These are phyloP conservation scores for Dolichotis patagonum DNA, from an alignment of 2,113 vertebrate species.

Conservation along the genomic window DNA sequence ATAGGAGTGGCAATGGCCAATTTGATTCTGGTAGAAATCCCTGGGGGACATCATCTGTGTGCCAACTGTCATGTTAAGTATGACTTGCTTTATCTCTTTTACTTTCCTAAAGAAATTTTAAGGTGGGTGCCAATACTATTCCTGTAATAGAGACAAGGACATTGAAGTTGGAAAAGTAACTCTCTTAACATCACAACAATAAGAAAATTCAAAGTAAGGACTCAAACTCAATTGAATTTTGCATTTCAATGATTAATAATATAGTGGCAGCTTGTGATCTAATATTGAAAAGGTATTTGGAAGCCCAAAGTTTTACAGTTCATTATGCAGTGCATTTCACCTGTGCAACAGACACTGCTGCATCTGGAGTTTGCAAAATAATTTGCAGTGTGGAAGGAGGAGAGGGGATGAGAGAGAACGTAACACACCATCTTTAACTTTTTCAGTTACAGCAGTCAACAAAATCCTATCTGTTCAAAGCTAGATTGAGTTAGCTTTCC, in stretches of 20 bases:
- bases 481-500: not conserved
- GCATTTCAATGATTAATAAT: not conserved
- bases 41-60: not conserved
- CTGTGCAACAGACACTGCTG: not conserved
- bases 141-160: not conserved
- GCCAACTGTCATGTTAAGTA: not conserved
- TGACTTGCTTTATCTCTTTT: not conserved
- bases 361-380: not conserved
- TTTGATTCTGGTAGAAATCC: not conserved
- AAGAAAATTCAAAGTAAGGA: not conserved
- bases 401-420: not conserved
- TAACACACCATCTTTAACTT: not conserved
- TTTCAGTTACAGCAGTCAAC: not conserved
- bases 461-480: not conserved
- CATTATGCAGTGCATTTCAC: not conserved
- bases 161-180: not conserved
- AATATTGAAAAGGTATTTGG: constrained; percentile 7
- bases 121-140: not conserved
- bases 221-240: not conserved
- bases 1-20: not conserved
- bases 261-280: not conserved
- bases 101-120: not conserved
- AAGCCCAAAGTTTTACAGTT: not conserved
- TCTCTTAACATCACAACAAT: not conserved
- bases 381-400: not conserved